A percentile compares a stretch with the other conserved stretches of the same genome.
Conservation (phyloP, 2,113 vertebrate species). For the Bos taurus region DNA sequence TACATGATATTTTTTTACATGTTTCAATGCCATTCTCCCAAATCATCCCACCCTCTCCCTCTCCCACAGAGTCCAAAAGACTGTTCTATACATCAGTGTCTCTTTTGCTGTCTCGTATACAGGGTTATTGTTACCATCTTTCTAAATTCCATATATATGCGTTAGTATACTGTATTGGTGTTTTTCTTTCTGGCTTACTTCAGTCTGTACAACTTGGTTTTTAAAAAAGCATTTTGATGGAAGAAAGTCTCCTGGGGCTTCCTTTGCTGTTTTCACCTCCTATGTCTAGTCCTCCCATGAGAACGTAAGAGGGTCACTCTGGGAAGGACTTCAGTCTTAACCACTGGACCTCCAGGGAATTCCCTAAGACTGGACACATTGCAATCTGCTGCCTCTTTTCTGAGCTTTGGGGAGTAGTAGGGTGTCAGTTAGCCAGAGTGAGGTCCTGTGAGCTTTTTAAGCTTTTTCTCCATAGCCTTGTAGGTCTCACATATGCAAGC, state of each 20-base stretch:
- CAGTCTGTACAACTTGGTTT: neutral
- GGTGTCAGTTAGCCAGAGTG: neutral
- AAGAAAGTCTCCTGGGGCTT: neutral
- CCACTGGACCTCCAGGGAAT: neutral
- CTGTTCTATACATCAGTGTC: no score
- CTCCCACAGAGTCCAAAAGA: no score
- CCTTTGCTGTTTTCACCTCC: neutral
- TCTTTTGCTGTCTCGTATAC: no score
- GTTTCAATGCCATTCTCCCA: no score
- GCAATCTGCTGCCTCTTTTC: neutral
- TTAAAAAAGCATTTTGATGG: neutral
- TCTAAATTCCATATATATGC: no score
- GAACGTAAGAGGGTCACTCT: fast-evolving
- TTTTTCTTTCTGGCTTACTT: no score
- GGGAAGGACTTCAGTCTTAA: fast-evolving
- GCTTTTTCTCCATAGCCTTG: neutral
- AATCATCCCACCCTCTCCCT: no score
- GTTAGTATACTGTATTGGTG: no score
- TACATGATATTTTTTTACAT: no score
- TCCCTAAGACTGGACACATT: neutral
- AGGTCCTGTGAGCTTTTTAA: neutral
- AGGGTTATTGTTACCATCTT: no score
- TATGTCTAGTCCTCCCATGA: neutral
- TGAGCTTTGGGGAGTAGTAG: neutral
- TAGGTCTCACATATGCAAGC: neutral